Base-by-base conservation (phyloP, 2,113 vertebrate species). In the Pteronura brasiliensis region DNA sequence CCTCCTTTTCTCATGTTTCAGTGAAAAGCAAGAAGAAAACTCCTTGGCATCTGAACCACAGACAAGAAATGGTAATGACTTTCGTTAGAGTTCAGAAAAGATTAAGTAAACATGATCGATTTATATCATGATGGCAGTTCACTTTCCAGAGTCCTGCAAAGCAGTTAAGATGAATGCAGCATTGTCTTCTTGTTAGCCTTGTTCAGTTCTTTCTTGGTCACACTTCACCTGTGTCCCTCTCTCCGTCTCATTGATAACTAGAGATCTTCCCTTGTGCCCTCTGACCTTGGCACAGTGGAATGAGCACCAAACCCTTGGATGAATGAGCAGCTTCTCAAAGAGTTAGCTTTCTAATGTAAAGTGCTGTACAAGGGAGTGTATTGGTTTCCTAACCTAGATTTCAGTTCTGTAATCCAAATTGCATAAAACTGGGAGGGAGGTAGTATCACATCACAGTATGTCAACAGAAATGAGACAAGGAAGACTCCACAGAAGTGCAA, bases 1-100 rank as follows among this genome's bases (percentile, higher is more conserved):
- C 6, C 23, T 95, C 47, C 10, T 97, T 98, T 96, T 95, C 63
- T 31, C 97, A 13, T 98, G 49, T 97, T 96, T 25, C 87, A 99
- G 99, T 97, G 99, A 99, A 98, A 99, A 99, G 93, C 98, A 98
- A 92, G 99, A 99, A 96, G 98, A 99, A 76, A 99, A 98, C 69
- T 93, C 98, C 47, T 97, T 98, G 87, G 93, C 98, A 83, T 98
- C 88, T 0, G 99, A 99, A 95, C 90, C 96, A 87, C 98, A 98
- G 92, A 96, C 98, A 93, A 98, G 98, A 98, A 99, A 99, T 94
- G 99, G 99, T 99, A 99, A 99, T 94, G 44, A 71, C 88, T 94
- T 98, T 97, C 96, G n/a, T 59, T 2, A 15, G 82, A 94, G 29
- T 97, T 85, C 69, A 39, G 80, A 57, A 57, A 81, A 49, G 20